These are phyloP conservation scores for Tricholaema leucomelas DNA, from an alignment of 2,113 vertebrate genomes.

Conservation along the genomic window DNA sequence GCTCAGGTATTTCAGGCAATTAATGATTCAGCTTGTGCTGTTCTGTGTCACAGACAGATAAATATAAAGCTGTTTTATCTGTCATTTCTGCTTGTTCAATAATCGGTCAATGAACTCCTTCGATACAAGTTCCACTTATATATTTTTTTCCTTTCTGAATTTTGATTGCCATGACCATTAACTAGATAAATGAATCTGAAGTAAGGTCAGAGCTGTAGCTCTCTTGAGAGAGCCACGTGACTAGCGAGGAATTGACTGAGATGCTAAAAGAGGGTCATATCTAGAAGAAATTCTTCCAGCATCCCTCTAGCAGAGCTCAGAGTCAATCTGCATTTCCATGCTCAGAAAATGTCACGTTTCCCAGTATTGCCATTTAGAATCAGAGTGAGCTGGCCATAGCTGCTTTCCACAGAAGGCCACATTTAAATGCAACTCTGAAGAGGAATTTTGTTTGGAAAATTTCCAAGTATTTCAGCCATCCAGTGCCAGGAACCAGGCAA, in stretches of 20 bases:
- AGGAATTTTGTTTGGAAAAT: neutral
- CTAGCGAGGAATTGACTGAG: neutral
- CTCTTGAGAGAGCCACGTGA: neutral
- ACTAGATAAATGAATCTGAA: neutral
- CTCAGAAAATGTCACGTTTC: neutral
- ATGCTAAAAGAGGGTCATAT: neutral
- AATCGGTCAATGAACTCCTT: neutral
- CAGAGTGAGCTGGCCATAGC: fast-evolving
- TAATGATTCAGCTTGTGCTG: neutral
- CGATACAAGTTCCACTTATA: neutral
- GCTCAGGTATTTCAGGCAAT: neutral
- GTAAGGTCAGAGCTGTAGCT: neutral
- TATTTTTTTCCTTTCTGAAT: neutral
- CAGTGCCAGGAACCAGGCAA: neutral
- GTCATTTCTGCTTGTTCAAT: neutral
- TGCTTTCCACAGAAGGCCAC: neutral
- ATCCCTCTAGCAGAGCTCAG: neutral
- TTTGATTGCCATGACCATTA: neutral
- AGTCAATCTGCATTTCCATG: neutral
- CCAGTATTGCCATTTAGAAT: neutral
- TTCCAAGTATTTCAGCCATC: neutral
- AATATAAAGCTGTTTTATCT: neutral
- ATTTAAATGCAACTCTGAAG: neutral
- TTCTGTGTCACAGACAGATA: neutral
- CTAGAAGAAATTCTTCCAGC: neutral